phyloP scores from a whole-genome alignment of 2,888 invertebrate species.

The Ecliptopera silaceata region DNA sequence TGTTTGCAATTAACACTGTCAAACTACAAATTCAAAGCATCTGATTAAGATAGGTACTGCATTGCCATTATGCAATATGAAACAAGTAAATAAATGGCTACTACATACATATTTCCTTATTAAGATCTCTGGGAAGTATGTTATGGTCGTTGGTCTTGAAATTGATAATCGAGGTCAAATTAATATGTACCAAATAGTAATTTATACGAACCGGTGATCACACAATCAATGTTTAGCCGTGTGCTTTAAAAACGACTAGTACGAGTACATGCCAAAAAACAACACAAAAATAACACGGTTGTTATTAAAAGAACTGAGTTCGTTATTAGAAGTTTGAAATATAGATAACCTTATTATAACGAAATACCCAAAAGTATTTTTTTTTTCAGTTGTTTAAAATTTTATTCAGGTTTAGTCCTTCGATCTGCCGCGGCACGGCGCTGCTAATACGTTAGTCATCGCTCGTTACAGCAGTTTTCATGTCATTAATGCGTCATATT shows the following conservation, averaged over 20 bases:
- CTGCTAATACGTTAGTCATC: constrained; percentile 28
- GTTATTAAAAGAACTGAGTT: not conserved
- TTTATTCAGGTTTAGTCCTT: constrained; percentile 23
- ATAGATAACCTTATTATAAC: not conserved
- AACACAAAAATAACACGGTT: not conserved
- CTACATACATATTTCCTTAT: no score
- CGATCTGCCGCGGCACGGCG: constrained; percentile 30
- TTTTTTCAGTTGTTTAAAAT: constrained; percentile 23
- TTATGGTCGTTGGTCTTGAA: constrained; percentile 11
- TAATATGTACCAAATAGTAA: not conserved
- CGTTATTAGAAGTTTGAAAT: not conserved
- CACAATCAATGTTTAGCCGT: not conserved
- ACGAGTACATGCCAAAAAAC: not conserved
- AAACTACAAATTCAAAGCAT: constrained; percentile 17
- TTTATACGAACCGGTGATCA: not conserved
- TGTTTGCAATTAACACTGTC: constrained; percentile 44
- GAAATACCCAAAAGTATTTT: constrained; percentile 5
- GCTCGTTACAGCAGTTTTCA: constrained; percentile 22
- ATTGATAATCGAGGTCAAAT: constrained; percentile 16
- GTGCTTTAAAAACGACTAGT: not conserved
- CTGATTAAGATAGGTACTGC: not conserved
- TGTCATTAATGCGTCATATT: constrained; percentile 19
- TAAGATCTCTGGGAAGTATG: no score
- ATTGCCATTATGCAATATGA: constrained; percentile 4
- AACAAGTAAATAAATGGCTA: not conserved